Percentiles rank a stretch among this genome's conserved stretches.
Evolutionary conservation across 2,797 vertebrate genomes (phyloP).

Genomic region (Pangasius larnaudii): DNA sequence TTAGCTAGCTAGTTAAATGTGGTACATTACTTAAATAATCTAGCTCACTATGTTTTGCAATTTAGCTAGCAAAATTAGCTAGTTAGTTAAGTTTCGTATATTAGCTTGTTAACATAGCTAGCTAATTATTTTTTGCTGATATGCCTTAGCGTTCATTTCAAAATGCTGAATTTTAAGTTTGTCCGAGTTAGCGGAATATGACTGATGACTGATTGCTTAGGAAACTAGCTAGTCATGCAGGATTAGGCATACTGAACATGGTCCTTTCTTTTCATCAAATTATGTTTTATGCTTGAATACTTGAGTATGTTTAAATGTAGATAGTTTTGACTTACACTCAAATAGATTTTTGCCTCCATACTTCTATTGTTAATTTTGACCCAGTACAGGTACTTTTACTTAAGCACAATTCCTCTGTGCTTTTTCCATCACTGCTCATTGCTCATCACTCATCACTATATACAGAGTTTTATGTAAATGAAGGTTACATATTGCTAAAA

Average conservation of each 20-base stretch:
- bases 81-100: neutral
- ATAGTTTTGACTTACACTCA: neutral
- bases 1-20: neutral
- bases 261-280: neutral
- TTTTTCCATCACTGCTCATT: neutral
- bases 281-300: neutral
- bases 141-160: neutral
- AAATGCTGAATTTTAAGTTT: neutral
- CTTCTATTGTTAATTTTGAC: neutral
- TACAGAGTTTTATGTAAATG: neutral
- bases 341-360: neutral
- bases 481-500: neutral
- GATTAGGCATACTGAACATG: neutral
- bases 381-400: neutral
- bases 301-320: neutral
- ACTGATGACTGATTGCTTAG: neutral
- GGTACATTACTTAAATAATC: neutral
- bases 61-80: neutral
- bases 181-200: neutral
- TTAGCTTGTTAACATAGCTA: neutral
- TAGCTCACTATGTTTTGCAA: neutral
- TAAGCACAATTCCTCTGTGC: neutral
- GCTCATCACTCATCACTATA: too few species aligned
- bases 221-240: neutral
- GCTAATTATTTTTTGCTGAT: neutral